Percentiles rank a stretch among this genome's conserved stretches.
phyloP scores from a whole-genome alignment of 2,113 vertebrate genomes.

The Ceuthmochares aereus region DNA sequence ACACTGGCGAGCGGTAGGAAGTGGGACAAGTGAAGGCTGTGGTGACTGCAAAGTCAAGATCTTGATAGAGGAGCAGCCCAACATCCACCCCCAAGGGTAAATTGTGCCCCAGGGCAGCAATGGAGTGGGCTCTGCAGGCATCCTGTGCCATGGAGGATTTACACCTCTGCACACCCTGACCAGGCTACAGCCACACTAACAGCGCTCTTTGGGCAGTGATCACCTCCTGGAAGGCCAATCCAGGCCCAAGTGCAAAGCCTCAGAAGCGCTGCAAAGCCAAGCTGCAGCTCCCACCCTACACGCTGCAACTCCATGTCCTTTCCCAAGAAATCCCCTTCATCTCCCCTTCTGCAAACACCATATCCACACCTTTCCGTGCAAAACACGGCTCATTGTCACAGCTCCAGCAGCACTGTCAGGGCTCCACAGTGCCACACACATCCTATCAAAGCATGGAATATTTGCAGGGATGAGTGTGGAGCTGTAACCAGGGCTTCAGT shows the following conservation, averaged over 20 bases:
- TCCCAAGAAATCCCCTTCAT: background rate
- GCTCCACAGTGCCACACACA: rapidly evolving
- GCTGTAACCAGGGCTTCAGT: background rate
- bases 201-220: background rate
- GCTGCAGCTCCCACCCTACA: background rate
- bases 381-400: background rate
- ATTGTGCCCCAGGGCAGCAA: rapidly evolving
- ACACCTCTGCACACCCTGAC: background rate
- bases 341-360: background rate
- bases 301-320: rapidly evolving
- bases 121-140: background rate
- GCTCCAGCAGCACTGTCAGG: rapidly evolving
- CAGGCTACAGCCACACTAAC: background rate
- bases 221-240: background rate
- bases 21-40: background rate
- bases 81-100: background rate
- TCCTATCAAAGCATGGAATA: background rate
- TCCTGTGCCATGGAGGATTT: rapidly evolving
- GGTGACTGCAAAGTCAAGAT: background rate
- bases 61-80: background rate
- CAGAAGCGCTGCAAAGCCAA: background rate
- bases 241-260: rapidly evolving
- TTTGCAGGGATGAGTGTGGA: rapidly evolving
- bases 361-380: background rate
- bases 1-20: rapidly evolving